These are phyloP conservation scores for Caenorhabditis plicata DNA, from an alignment of 2,888 invertebrate species.

Conservation along the genomic window DNA sequence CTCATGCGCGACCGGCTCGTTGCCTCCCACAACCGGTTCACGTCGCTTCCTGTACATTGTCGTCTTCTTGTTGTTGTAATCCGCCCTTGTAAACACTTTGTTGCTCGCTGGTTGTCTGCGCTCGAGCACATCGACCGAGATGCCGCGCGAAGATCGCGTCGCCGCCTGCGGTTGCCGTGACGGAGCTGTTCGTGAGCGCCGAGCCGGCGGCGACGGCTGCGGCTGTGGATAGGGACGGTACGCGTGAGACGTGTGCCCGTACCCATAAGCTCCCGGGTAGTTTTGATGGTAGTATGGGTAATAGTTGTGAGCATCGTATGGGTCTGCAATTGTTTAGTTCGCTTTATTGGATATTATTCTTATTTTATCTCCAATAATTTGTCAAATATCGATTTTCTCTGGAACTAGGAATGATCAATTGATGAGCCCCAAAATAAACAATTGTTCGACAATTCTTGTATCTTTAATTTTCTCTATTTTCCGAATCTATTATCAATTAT, in stretches of 20 bases:
- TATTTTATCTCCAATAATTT: background rate
- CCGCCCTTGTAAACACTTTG: conserved; percentile 12
- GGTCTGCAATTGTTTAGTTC: conserved; percentile 6
- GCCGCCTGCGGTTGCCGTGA: conserved; percentile 43
- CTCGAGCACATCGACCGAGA: conserved; percentile 44
- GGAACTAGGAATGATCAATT: background rate
- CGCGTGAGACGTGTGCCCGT: conserved; percentile 40
- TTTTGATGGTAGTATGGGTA: conserved; percentile 34
- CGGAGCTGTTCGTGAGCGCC: conserved; percentile 53
- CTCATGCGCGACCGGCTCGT: conserved; percentile 41
- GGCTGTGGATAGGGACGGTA: conserved; percentile 57
- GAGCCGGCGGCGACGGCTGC: conserved; percentile 44
- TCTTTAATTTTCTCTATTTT: too few species aligned
- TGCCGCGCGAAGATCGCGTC: too few species aligned
- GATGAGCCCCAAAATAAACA: too few species aligned
- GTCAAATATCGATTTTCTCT: background rate
- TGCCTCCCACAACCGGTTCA: conserved; percentile 35
- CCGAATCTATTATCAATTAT: too few species aligned
- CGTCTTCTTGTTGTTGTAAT: background rate
- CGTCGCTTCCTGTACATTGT: conserved; percentile 52
- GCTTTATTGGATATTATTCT: background rate
- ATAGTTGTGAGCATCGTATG: conserved; percentile 34
- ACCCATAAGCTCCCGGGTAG: conserved; percentile 46
- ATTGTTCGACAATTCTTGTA: too few species aligned
- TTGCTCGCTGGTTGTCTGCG: conserved; percentile 6